Percentiles rank a stretch among this genome's conserved stretches.
Evolutionary conservation across 2,888 invertebrate species (phyloP).

Genomic region (Brachyptera risi): DNA sequence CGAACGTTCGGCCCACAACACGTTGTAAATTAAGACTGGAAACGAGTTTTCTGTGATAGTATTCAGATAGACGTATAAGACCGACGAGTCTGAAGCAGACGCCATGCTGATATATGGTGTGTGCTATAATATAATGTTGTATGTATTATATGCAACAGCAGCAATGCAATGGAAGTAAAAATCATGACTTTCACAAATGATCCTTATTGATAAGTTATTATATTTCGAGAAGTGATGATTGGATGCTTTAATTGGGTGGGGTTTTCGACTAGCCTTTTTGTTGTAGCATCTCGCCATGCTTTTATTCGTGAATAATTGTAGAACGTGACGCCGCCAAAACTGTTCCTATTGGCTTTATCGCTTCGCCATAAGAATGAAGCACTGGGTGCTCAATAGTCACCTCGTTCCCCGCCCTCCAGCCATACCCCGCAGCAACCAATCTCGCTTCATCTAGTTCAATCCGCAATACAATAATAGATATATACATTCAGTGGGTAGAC

Average conservation of each 20-base stretch:
- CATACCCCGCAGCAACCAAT: too few relatives aligned
- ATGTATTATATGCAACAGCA: background rate
- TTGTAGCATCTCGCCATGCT: conserved; percentile 10
- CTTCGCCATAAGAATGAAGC: too few relatives aligned
- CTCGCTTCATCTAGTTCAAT: too few relatives aligned
- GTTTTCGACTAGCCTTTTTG: conserved; percentile 4
- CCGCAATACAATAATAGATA: too few relatives aligned
- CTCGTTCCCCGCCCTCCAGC: too few relatives aligned
- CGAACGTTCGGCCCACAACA: background rate
- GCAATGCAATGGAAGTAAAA: conserved; percentile 6
- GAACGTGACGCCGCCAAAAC: conserved; percentile 12
- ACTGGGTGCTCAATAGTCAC: too few relatives aligned
- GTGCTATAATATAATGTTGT: too few relatives aligned
- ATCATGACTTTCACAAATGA: conserved; percentile 18
- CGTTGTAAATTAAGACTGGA: background rate
- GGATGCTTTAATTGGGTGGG: conserved; percentile 16
- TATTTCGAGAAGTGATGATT: conserved; percentile 24
- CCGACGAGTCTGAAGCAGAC: too few relatives aligned
- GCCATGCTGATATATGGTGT: too few relatives aligned
- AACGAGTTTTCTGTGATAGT: conserved; percentile 10
- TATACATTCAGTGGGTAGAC: too few relatives aligned
- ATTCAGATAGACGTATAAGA: conserved; percentile 14
- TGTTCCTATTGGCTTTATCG: background rate
- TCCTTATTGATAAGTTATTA: conserved; percentile 25
- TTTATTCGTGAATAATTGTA: conserved; percentile 18